Evolutionary conservation across 2,113 vertebrate species (phyloP), one percentile per base, ranked within the genome.

Genomic region (Platichthys stellatus): DNA sequence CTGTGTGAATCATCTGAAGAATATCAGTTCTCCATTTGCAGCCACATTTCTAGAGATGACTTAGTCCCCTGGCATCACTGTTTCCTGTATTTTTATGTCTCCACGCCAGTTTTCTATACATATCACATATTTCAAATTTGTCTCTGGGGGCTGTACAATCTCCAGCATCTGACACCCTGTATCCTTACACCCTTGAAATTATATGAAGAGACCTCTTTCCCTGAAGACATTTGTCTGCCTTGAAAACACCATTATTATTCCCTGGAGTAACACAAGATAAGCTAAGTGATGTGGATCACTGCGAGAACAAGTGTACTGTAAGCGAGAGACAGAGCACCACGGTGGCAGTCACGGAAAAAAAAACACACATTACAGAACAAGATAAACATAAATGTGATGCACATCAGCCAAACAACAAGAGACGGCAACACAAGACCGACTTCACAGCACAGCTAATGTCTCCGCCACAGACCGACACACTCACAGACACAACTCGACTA

Each of bases 221-320:
- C 38, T 35, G 8, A 61, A 31, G 5, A 43, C 2, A 62, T 67
- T 67, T 24, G 40, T 57, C 54, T 23, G 54, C 18, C 60, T 24
- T 18, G 21, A 14, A 57, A 57, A 58, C 15, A 13, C 14, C 14
- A 24, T 63, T 7, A 43, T 59, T 21, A 58, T 26, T 63, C 40
- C 3, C 9, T 31, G 4, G 51, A 59, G 69, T 47, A 72, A 12
- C 40, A 59, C 56, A 2, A 61, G 24, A 76, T 57, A 51, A 57
- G 67, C 13, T 28, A 63, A 20, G 15, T 63, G 18, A 31, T 26
- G 49, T 67, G 62, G 51, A 66, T 62, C 67, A 67, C 38, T 2
- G 13, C 45, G 40, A 51, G 54, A 67, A 54, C 45, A 56, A 58
- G 28, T 28, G 60, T 4, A 28, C 14, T 24, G 14, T 45, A 18